A percentile compares a stretch with the other conserved stretches of the same genome.
Conservation (phyloP, 2,797 vertebrate genomes). For the Arremon brunneinucha region DNA sequence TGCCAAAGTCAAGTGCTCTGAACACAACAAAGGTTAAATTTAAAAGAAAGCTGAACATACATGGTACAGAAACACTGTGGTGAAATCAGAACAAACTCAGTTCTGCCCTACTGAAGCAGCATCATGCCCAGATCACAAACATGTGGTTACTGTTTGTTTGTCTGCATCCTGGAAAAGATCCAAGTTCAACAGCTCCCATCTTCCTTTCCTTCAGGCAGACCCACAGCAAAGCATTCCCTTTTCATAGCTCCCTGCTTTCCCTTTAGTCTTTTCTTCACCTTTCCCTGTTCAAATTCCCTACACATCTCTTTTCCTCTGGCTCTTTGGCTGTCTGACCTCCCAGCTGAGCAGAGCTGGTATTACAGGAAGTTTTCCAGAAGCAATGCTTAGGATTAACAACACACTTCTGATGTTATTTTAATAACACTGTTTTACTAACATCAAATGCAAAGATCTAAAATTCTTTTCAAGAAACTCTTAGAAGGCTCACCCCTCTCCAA, state of each 20-base stretch:
- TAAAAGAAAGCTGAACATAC: background rate
- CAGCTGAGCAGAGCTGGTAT: background rate
- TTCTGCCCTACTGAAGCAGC: background rate
- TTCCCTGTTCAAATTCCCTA: background rate
- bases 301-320: background rate
- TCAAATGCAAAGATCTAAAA: background rate
- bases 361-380: conserved; percentile 16
- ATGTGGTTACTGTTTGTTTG: background rate
- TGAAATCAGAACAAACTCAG: background rate
- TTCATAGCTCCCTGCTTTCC: background rate
- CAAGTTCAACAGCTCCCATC: background rate
- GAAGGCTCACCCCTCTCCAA: background rate
- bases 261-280: background rate
- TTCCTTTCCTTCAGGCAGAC: conserved; percentile 6
- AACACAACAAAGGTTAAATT: background rate
- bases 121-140: background rate
- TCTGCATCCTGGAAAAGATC: background rate
- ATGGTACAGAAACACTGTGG: background rate
- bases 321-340: background rate
- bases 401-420: conserved; percentile 11
- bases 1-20: background rate
- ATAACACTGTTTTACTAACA: background rate
- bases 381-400: background rate
- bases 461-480: background rate
- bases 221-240: background rate